Base-by-base conservation (phyloP, 2,888 invertebrate genomes). In the Drosophila sordidula region DNA sequence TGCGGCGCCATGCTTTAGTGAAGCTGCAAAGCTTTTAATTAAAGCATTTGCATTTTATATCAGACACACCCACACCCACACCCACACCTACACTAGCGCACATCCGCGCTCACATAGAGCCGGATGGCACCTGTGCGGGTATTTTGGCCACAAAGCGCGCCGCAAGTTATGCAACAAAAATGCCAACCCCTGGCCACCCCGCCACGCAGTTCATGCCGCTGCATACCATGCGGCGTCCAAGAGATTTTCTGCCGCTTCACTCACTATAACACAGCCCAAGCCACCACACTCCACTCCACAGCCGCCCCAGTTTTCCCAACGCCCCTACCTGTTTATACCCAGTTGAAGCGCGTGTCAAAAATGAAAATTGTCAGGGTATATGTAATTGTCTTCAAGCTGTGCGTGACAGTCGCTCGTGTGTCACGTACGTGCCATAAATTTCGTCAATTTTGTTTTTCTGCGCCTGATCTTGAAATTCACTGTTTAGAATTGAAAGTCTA, bases 31-130 rank as follows among this genome's bases (percentile, higher is more conserved):
- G 83, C 89, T 89, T 83, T 83, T 83, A 89, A 83, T 83, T 83
- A 87, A 83, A 85, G 83, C 89, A 83, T 83, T 89, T 89, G 83
- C 89, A 89, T 83, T 87, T 83, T 81, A 81, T 87, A 83, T 78
- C 86, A 81, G 88, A 55, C 50, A 54, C 49, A 32, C 45, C 42
- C 55, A 59, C 50, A 59, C 41, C 16, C 42, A 18, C 38, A 42
- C 57, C 41, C n/a, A 18, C 38, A 16, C 38, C n/a, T n/a, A 18
- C 42, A 16, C 18, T 18, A 18, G 18, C 1, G 18, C 18, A 18
- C 18, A 18, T 2, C 18, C 38, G 39, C 57, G 39, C n/a, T 16
- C 38, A 14, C 45, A 18, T 22, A 29, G 8, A 11, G 34, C 12
- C 22, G 14, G 26, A 42, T 46, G 56, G 47, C 61, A 74, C 73